Percentiles rank a stretch among this genome's conserved stretches.
Evolutionary conservation across 2,888 invertebrate genomes (phyloP).

Genomic region (Luperina testacea): DNA sequence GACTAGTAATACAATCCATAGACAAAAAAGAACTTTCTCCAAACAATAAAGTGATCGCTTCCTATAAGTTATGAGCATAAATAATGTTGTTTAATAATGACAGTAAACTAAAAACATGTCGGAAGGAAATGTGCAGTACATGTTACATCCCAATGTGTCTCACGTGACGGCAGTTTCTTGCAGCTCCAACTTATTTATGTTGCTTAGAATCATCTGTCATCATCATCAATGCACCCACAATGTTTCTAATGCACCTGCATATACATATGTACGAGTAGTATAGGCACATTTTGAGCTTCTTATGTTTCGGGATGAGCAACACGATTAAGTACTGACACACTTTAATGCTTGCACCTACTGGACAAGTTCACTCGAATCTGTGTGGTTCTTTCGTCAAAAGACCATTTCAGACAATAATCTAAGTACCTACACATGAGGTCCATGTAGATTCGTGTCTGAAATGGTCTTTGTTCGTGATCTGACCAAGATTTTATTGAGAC

Average conservation of each 20-base stretch:
- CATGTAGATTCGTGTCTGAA: neutral
- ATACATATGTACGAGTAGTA: too few species aligned
- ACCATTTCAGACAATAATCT: neutral
- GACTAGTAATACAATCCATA: constrained; percentile 4
- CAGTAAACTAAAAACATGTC: constrained; percentile 25
- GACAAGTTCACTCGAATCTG: neutral
- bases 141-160: constrained; percentile 32
- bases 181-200: constrained; percentile 29
- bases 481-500: too few species aligned
- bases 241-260: neutral
- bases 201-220: neutral
- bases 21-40: constrained; percentile 32
- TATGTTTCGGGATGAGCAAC: neutral
- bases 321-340: neutral
- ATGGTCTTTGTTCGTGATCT: too few species aligned
- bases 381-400: neutral
- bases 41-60: constrained; percentile 23
- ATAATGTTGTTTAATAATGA: constrained; percentile 17
- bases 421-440: neutral
- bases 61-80: constrained; percentile 14
- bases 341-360: neutral
- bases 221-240: constrained; percentile 26
- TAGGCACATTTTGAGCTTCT: neutral
- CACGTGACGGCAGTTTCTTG: constrained; percentile 33
- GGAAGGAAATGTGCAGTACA: constrained; percentile 42